Evolutionary conservation across 2,797 vertebrate genomes (phyloP), one percentile per base, ranked within the genome.

Genomic region (Poecile montanus): DNA sequence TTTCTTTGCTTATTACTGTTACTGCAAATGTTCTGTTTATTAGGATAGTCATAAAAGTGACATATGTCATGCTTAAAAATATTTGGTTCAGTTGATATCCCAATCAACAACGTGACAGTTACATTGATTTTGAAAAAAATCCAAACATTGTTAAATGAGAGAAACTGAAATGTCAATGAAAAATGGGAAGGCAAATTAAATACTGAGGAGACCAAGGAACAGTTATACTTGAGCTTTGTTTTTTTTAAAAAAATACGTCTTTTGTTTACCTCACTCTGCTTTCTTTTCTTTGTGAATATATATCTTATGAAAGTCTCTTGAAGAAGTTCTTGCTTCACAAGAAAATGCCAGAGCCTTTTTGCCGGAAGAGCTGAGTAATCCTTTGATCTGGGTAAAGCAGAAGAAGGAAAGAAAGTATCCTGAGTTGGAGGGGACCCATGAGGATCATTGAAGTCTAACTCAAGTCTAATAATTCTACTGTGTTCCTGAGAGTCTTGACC

Each of bases 261-360:
- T 74, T 42, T 93, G 74, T 96, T 98, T 98, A 99, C 99, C 99
- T 99, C 99, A 97, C 99, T 98, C 98, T 99, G 99, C 97, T 99
- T 99, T 97, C 99, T 99, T 97, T 99, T 99, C 98, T 99, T 99
- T 19, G 99, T 99, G 92, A 99, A 99, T 97, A 99, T 99, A 29
- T 99, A 99, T 96, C 99, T 99, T 94, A 99, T 99, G 93, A 99
- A 98, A 42, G 98, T 98, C 88, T 99, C 99, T 91, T 99, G 99
- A 85, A 99, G 98, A 77, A 99, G 96, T 94, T 99, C 99, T 97
- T 99, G 99, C 97, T 99, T 99, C 89, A 99, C 99, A 91, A 99
- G 98, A 93, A 98, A 99, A 97, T 99, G 99, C 99, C 99, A 99
- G 48, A 99, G 98, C 80, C 99, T 98, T 78, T 99, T 98, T 32